phyloP scores from a whole-genome alignment of 35 echinoderm and acorn worm genomes.

The Patiria miniata region DNA sequence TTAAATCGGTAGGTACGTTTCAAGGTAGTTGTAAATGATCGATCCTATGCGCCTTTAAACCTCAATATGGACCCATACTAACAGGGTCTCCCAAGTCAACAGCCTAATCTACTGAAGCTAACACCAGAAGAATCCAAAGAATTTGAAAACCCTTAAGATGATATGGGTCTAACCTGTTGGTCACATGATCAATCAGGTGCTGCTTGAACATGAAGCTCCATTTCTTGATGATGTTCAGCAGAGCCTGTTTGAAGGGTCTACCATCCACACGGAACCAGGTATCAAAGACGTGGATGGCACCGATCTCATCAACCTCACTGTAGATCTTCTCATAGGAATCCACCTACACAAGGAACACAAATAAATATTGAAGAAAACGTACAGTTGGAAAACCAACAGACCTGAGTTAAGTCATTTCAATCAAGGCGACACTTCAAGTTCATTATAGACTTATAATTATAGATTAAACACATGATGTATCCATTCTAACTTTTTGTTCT shows the following conservation, averaged over 20 bases:
- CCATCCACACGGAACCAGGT: slow-evolving; percentile 94
- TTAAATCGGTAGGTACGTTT: too few relatives aligned
- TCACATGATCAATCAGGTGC: slow-evolving; percentile 99
- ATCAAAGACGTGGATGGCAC: slow-evolving; percentile 78
- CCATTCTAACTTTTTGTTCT: too few relatives aligned
- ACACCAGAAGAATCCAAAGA: not conserved
- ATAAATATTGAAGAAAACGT: slow-evolving; percentile 18
- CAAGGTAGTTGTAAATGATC: too few relatives aligned
- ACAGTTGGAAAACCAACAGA: too few relatives aligned
- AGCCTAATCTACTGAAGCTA: too few relatives aligned
- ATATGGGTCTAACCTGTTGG: slow-evolving; percentile 66
- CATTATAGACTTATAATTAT: too few relatives aligned
- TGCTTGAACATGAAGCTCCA: slow-evolving; percentile 99
- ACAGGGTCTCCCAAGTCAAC: too few relatives aligned
- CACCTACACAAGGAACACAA: slow-evolving; percentile 58
- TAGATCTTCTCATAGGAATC: slow-evolving; percentile 99
- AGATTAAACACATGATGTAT: too few relatives aligned
- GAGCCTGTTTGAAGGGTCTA: slow-evolving; percentile 92
- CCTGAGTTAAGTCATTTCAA: too few relatives aligned
- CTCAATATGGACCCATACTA: too few relatives aligned
- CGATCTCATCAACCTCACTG: slow-evolving; percentile 87
- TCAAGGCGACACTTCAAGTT: too few relatives aligned
- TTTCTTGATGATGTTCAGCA: slow-evolving; percentile 98
- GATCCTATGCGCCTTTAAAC: too few relatives aligned
- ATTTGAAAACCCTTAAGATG: not conserved